Percentiles rank a stretch among this genome's conserved stretches.
Evolutionary conservation across 2,888 invertebrate species (phyloP).

Genomic region (Eristalis arbustorum): DNA sequence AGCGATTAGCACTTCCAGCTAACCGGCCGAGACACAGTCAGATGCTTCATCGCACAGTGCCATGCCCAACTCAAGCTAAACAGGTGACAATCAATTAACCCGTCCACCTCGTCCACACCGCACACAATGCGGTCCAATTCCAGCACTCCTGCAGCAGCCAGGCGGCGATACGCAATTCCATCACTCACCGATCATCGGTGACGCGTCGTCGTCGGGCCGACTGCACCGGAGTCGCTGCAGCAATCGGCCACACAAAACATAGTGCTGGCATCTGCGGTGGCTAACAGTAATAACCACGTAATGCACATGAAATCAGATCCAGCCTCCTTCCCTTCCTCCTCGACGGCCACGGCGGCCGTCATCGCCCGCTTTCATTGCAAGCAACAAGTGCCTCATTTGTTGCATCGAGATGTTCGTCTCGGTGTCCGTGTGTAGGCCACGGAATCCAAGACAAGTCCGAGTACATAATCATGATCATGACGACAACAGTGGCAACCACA

Average conservation of each 20-base stretch:
- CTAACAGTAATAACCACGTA: constrained; percentile 33
- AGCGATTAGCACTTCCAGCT: neutral
- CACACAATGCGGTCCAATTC: neutral
- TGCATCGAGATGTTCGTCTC: neutral
- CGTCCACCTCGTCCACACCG: neutral
- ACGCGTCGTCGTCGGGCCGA: constrained; percentile 11
- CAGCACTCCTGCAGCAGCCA: neutral
- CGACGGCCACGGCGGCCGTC: neutral
- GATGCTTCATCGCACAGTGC: neutral
- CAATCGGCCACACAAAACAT: neutral
- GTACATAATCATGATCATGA: constrained; percentile 26
- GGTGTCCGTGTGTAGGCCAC: neutral
- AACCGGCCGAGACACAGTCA: neutral
- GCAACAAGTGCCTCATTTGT: constrained; percentile 32
- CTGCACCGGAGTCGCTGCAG: neutral
- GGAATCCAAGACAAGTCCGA: neutral
- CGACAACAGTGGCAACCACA: constrained; percentile 5
- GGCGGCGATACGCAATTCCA: constrained; percentile 27
- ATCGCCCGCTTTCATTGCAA: too few species aligned
- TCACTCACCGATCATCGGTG: constrained; percentile 14
- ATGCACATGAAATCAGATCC: constrained; percentile 39
- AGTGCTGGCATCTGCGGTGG: neutral
- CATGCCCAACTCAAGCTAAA: neutral
- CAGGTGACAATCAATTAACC: constrained; percentile 22
- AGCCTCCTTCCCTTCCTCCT: neutral